Base-by-base conservation (phyloP, 2,797 vertebrate species). In the Echeneis naucrates region DNA sequence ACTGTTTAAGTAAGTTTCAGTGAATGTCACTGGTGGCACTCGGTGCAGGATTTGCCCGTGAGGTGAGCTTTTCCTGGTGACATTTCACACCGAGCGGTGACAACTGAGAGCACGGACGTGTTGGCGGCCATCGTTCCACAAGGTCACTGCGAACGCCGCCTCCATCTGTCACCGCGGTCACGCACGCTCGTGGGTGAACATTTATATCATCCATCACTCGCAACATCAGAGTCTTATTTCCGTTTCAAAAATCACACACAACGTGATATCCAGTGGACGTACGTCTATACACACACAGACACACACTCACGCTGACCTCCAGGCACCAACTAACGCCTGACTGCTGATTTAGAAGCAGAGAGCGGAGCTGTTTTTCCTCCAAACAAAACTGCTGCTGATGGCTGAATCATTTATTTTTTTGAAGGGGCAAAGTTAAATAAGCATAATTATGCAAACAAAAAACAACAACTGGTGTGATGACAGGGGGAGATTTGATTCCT, bases 71-170 rank as follows among this genome's bases (percentile, higher is more conserved):
- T 55, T 72, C 42, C 17, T 35, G 54, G 17, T 38, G 63, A 77
- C 64, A 53, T 51, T 66, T 84, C 68, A 55, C 76, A 61, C 55
- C 17, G 10, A 13, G 65, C 56, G 64, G 40, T 52, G 32, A 56
- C 54, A 23, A 60, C 57, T 53, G n/a, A n/a, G n/a, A n/a, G n/a
- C n/a, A n/a, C n/a, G 35, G 42, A 59, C 1, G 12, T 17, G 72
- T 77, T 74, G 53, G 6, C 62, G 44, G 51, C 51, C 23, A 1
- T 55, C 21, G 7, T 10, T 11, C 8, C 23, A 35, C 66, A 63
- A 79, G 78, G 76, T 83, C 73, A 67, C 16, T 6, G 13, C 16
- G 2, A 42, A 27, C 47, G 14, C 12, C 8, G 5, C 5, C 32
- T 38, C 40, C 55, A 38, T 66, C 62, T 35, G 67, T 65, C 60